Conservation (phyloP, 2,797 vertebrate genomes). For the Sebastes kiyomatsui region DNA sequence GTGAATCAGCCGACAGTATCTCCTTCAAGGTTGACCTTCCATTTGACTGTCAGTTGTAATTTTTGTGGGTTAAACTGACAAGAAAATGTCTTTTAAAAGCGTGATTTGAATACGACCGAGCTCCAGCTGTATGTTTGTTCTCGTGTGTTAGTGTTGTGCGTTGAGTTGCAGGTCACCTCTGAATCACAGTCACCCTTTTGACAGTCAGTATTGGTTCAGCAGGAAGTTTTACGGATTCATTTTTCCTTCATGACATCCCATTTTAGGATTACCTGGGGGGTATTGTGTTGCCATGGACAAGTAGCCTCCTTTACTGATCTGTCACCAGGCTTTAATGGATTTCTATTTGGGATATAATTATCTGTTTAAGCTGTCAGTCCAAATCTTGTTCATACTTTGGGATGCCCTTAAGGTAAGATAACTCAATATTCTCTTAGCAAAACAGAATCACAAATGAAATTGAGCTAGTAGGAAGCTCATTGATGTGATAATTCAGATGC, state of each 20-base stretch:
- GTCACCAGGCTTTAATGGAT: constrained; percentile 59
- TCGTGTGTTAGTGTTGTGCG: background rate
- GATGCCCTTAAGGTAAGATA: constrained; percentile 41
- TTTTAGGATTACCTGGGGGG: constrained; percentile 60
- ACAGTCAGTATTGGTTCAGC: constrained; percentile 30
- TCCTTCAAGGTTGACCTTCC: background rate
- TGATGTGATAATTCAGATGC: constrained; percentile 1
- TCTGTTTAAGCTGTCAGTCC: constrained; percentile 54
- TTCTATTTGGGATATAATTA: constrained; percentile 60
- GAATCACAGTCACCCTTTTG: constrained; percentile 11
- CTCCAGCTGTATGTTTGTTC: background rate
- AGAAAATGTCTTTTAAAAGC: background rate
- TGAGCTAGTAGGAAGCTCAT: background rate
- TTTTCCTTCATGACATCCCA: constrained; percentile 59
- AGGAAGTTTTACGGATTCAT: constrained; percentile 45
- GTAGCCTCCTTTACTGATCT: constrained; percentile 56
- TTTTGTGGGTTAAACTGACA: background rate
- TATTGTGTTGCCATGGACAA: constrained; percentile 50
- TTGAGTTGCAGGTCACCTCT: constrained; percentile 40
- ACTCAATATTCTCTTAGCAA: constrained; percentile 8
- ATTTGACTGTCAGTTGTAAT: background rate
- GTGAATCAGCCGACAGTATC: background rate
- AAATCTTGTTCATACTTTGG: constrained; percentile 34
- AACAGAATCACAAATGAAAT: constrained; percentile 9
- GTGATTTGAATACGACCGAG: background rate